Evolutionary conservation across 2,113 vertebrate species (phyloP).

Genomic region (Osmerus mordax): DNA sequence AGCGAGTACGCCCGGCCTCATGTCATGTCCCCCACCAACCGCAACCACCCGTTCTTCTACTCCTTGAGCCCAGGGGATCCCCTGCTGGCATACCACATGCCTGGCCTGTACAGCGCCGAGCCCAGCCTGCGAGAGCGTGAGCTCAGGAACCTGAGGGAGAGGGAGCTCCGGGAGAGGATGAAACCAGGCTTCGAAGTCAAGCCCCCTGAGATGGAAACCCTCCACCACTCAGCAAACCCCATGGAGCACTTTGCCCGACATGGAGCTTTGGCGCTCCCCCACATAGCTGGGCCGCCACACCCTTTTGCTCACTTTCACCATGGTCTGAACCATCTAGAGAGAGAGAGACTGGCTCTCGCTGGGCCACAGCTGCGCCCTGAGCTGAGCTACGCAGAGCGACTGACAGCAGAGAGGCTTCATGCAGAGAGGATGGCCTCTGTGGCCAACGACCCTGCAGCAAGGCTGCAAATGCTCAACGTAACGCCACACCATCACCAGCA

Average conservation of each 20-base stretch:
- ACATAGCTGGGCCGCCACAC: slow-evolving; percentile 88
- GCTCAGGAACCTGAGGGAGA: slow-evolving; percentile 87
- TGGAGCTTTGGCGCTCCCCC: slow-evolving; percentile 86
- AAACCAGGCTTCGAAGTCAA: slow-evolving; percentile 98
- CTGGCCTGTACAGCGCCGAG: slow-evolving; percentile 87
- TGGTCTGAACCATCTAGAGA: slow-evolving; percentile 86
- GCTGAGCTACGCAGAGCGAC: slow-evolving; percentile 92
- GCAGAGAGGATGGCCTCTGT: slow-evolving; percentile 96
- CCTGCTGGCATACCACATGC: slow-evolving; percentile 95
- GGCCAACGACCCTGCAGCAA: slow-evolving; percentile 84
- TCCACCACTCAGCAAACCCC: slow-evolving; percentile 89
- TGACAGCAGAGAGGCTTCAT: slow-evolving; percentile 93
- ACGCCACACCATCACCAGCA: slow-evolving; percentile 98
- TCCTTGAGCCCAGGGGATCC: slow-evolving; percentile 90
- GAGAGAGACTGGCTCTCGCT: slow-evolving; percentile 87
- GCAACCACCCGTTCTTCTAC: slow-evolving; percentile 95
- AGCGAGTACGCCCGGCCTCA: slow-evolving; percentile 97
- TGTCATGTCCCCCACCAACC: slow-evolving; percentile 96
- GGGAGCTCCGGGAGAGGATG: slow-evolving; percentile 94
- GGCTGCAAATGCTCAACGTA: slow-evolving; percentile 98
- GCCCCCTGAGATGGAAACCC: slow-evolving; percentile 87
- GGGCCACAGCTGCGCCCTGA: slow-evolving; percentile 89
- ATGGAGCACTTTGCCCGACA: slow-evolving; percentile 97
- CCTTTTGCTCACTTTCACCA: slow-evolving; percentile 91
- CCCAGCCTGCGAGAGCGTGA: slow-evolving; percentile 89